Evolutionary conservation across 2,888 invertebrate genomes (phyloP).

Genomic region (Trissonchulus sp.): DNA sequence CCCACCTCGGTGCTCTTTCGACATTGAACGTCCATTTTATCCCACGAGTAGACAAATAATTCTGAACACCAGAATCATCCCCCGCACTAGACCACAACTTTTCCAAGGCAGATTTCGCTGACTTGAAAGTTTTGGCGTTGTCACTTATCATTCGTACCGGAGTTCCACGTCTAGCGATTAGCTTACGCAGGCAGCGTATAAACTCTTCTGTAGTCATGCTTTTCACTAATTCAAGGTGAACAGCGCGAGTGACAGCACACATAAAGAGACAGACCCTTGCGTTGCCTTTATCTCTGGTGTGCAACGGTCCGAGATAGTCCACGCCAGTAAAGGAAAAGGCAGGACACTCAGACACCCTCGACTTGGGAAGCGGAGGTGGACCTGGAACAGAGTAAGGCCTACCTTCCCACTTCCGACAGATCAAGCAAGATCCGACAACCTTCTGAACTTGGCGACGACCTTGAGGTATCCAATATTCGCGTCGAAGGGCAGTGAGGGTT

Average conservation of each 20-base stretch:
- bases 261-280: slow-evolving; percentile 51
- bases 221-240: slow-evolving; percentile 51
- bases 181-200: slow-evolving; percentile 46
- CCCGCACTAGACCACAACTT: slow-evolving; percentile 28
- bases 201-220: slow-evolving; percentile 47
- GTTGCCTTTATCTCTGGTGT: slow-evolving; percentile 40
- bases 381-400: not conserved
- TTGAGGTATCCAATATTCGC: not conserved
- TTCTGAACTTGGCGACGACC: not conserved
- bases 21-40: slow-evolving; percentile 51
- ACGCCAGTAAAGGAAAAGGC: slow-evolving; percentile 42
- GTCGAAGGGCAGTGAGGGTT: slow-evolving; percentile 15
- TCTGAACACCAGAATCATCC: slow-evolving; percentile 9
- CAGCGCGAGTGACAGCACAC: slow-evolving; percentile 51
- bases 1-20: slow-evolving; percentile 54
- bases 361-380: not conserved
- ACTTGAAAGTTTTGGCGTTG: slow-evolving; percentile 53
- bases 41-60: slow-evolving; percentile 24
- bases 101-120: slow-evolving; percentile 46
- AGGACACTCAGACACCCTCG: not conserved
- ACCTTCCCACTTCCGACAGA: not conserved
- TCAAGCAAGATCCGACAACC: not conserved
- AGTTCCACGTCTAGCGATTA: slow-evolving; percentile 48
- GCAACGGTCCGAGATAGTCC: slow-evolving; percentile 52
- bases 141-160: slow-evolving; percentile 50